A percentile compares a stretch with the other conserved stretches of the same genome.
Evolutionary conservation across 2,888 invertebrate species (phyloP).

Genomic region (Atethmia centrago): DNA sequence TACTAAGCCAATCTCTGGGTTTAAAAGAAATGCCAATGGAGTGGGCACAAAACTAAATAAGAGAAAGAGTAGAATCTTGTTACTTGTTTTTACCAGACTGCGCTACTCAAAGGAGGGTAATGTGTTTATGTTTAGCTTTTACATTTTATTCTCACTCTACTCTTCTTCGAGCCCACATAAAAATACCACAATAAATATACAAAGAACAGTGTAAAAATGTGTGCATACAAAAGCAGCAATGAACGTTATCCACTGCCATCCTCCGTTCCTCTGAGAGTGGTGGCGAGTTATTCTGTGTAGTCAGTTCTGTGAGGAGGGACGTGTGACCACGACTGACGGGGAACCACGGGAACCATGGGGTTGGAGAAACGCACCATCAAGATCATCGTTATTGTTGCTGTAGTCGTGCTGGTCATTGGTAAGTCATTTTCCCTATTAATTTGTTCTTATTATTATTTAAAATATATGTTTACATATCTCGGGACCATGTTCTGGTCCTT

Average conservation of each 20-base stretch:
- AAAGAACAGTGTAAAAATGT: background rate
- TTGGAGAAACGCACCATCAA: conserved; percentile 85
- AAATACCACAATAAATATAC: background rate
- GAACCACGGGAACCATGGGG: conserved; percentile 74
- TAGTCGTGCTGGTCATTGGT: conserved; percentile 82
- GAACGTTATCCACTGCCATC: conserved; percentile 65
- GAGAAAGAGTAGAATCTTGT: no score
- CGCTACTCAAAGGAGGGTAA: no score
- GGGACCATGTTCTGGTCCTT: background rate
- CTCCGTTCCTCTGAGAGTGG: conserved; percentile 37
- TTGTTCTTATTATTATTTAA: background rate
- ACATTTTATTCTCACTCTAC: no score
- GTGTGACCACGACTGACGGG: conserved; percentile 27
- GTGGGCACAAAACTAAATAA: no score
- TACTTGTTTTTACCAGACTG: no score
- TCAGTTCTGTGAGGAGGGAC: conserved; percentile 46
- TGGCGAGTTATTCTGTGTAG: conserved; percentile 53
- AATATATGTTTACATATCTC: background rate
- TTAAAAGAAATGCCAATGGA: no score
- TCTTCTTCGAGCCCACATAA: background rate
- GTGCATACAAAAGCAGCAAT: conserved; percentile 67
- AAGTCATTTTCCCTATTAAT: conserved; percentile 63
- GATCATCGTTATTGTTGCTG: conserved; percentile 80
- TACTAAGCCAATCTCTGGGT: no score
- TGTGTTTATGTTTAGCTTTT: no score